Evolutionary conservation across 2,797 vertebrate genomes (phyloP), one percentile per base, ranked within the genome.

Genomic region (Sphenopsis melanotis): DNA sequence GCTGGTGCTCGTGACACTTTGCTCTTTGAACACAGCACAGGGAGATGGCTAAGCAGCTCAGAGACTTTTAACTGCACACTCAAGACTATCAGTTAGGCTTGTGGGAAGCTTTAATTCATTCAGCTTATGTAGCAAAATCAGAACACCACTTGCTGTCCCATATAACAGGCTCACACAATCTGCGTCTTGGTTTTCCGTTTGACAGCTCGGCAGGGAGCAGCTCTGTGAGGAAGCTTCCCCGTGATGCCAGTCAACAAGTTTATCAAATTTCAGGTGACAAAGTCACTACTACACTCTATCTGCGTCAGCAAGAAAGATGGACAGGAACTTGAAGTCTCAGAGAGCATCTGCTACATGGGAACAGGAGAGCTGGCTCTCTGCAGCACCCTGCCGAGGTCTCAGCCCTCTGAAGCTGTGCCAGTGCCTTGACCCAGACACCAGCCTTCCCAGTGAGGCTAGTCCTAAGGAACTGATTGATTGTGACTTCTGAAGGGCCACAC

Each of bases 1-100:
- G 89, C 94, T 88, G 83, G 89, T 77, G 85, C 61, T 95, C 77
- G 80, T 24, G 80, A 96, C 15, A 82, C 56, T 96, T 94, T 76
- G 90, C 74, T 95, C 75, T 94, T 95, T 61, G 88, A 89, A 97
- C 91, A 96, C 32, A 15, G 91, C 93, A 97, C 93, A 94, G 91
- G 74, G 36, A 96, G 90, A 96, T 37, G 74, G 94, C 94, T 84
- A 96, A 96, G 94, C 93, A 96, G 89, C 85, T 97, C 0, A 0
- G 19, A 90, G 80, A 92, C 89, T 91, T 92, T 82, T 66, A 88
- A 91, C 49, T 94, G 83, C 60, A 96, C 88, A 87, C 49, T 84
- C 76, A 94, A 60, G 83, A 74, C 89, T 64, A 53, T 68, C 52
- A 64, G 65, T 93, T 24, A 87, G 74, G 69, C 75, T 90, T 71